Percentiles rank a stretch among this genome's conserved stretches.
Evolutionary conservation across 2,888 invertebrate species (phyloP).

Genomic region (Hydropsyche betteni): DNA sequence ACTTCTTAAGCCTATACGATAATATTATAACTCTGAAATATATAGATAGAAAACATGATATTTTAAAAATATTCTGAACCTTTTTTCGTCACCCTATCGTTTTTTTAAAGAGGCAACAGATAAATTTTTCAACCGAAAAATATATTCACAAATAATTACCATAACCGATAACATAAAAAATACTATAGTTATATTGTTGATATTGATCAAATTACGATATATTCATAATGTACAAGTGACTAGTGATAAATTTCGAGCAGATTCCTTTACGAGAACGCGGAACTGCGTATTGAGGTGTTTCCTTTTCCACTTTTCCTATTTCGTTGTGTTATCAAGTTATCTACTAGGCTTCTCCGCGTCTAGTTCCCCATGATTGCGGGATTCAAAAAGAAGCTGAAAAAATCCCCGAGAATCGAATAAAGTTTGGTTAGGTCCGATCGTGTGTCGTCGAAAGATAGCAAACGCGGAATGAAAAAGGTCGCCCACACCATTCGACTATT

Average conservation of each 20-base stretch:
- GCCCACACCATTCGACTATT: background rate
- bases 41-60: too few species aligned
- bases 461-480: background rate
- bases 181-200: too few species aligned
- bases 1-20: too few species aligned
- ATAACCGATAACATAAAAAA: too few species aligned
- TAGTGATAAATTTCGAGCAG: background rate
- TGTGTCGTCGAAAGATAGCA: constrained; percentile 29
- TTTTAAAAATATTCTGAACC: too few species aligned
- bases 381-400: background rate
- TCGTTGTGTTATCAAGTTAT: constrained; percentile 12
- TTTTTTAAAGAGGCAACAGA: too few species aligned
- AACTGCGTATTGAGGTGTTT: background rate
- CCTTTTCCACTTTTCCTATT: constrained; percentile 12
- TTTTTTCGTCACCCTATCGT: too few species aligned
- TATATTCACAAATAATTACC: too few species aligned
- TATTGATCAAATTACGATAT: too few species aligned
- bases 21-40: too few species aligned
- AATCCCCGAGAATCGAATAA: constrained; percentile 38
- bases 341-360: constrained; percentile 3
- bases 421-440: constrained; percentile 41
- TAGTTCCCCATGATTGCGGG: constrained; percentile 25
- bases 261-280: background rate
- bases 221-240: too few species aligned
- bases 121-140: too few species aligned